Evolutionary conservation across 92 coral and sea anemone species (phyloP).

Genomic region (Siderastrea siderea): DNA sequence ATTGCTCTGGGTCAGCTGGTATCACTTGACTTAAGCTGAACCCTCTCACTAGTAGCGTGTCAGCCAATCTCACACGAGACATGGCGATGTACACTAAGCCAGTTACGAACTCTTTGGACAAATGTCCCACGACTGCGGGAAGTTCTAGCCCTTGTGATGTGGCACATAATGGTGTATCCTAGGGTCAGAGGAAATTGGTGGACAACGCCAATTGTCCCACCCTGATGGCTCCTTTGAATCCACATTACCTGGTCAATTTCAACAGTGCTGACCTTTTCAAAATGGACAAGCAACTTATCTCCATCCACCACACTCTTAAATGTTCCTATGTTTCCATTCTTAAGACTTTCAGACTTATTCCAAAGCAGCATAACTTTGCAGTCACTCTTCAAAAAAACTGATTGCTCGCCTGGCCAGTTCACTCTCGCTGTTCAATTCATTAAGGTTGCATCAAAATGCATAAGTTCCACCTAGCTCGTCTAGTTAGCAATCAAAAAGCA

Average conservation of each 20-base stretch:
- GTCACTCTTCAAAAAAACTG: neutral
- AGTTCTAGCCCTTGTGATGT: neutral
- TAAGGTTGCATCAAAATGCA: neutral
- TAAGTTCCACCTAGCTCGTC: neutral
- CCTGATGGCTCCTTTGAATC: neutral
- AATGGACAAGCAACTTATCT: too few species aligned
- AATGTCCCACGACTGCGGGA: neutral
- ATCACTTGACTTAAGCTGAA: neutral
- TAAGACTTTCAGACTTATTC: too few species aligned
- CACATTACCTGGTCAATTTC: neutral
- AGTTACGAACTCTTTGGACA: neutral
- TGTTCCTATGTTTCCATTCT: too few species aligned
- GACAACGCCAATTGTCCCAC: neutral
- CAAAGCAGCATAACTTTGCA: neutral
- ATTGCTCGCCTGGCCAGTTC: neutral
- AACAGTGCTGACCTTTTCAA: neutral
- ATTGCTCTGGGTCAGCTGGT: neutral
- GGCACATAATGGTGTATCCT: neutral
- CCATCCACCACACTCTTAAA: too few species aligned
- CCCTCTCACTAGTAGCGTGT: neutral
- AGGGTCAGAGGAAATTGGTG: neutral
- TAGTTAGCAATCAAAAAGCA: neutral
- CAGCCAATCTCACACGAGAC: neutral
- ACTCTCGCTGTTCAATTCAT: neutral
- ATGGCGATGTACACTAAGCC: neutral